Conservation (phyloP, 2,888 invertebrate genomes). For the Xiphydria camelus region DNA sequence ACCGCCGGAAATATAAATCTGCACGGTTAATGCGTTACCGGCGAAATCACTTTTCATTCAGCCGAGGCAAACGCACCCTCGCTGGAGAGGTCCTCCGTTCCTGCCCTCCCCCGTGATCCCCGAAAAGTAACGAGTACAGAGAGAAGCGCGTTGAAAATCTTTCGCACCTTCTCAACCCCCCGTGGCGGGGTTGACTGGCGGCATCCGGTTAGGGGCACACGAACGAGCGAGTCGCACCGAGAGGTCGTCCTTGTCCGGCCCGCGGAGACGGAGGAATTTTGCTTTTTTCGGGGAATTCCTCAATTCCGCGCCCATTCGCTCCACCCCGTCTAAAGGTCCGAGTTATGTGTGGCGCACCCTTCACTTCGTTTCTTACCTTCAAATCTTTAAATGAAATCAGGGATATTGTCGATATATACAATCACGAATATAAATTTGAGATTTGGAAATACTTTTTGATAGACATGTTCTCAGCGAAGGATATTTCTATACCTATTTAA, state of each 20-base stretch:
- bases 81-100: background rate
- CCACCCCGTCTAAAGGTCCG: too few species aligned
- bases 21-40: conserved; percentile 27
- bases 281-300: too few species aligned
- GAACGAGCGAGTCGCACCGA: background rate
- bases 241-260: background rate
- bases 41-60: conserved; percentile 41
- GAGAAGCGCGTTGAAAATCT: conserved; percentile 27
- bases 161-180: conserved; percentile 34
- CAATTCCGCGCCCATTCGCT: too few species aligned
- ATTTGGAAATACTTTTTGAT: too few species aligned
- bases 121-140: conserved; percentile 18
- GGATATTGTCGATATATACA: too few species aligned
- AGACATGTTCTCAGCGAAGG: too few species aligned
- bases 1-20: conserved; percentile 45
- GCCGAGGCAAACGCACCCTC: conserved; percentile 19
- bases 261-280: background rate
- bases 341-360: too few species aligned
- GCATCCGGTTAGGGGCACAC: conserved; percentile 23
- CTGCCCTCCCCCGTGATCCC: too few species aligned
- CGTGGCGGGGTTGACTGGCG: conserved; percentile 28
- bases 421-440: too few species aligned
- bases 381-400: too few species aligned
- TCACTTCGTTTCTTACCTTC: too few species aligned
- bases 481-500: too few species aligned